A percentile compares a stretch with the other conserved stretches of the same genome.
Evolutionary conservation across 2,888 invertebrate species (phyloP).

Genomic region (Marronus borbonicus): DNA sequence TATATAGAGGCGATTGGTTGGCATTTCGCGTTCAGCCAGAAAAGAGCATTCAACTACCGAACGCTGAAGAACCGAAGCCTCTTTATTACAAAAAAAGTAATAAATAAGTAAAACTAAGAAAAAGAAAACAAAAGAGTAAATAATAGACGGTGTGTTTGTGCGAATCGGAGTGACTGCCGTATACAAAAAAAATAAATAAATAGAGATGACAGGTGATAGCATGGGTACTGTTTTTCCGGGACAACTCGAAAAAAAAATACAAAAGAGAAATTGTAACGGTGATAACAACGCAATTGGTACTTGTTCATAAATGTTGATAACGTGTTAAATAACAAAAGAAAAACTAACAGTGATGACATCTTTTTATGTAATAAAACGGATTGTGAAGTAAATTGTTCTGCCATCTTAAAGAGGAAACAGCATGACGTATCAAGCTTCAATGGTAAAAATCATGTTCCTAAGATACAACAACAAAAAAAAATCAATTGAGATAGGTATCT

Average conservation of each 20-base stretch:
- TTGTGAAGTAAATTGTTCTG: constrained; percentile 8
- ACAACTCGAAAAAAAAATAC: constrained; percentile 15
- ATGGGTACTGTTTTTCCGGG: constrained; percentile 63
- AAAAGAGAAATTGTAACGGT: constrained; percentile 7
- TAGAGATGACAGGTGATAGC: constrained; percentile 68
- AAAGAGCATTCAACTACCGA: constrained; percentile 48
- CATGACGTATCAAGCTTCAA: background rate
- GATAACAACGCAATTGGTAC: constrained; percentile 3
- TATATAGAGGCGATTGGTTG: constrained; percentile 60
- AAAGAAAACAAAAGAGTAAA: constrained; percentile 54
- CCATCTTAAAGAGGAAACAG: constrained; percentile 11
- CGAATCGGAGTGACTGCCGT: constrained; percentile 59
- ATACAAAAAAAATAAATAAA: constrained; percentile 11
- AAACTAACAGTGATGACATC: constrained; percentile 21
- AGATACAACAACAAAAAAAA: too few species aligned
- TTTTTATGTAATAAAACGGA: constrained; percentile 43
- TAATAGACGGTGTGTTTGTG: constrained; percentile 60
- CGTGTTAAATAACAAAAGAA: constrained; percentile 31
- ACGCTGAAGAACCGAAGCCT: constrained; percentile 45
- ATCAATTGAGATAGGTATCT: too few species aligned
- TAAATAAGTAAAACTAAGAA: constrained; percentile 30
- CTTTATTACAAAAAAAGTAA: constrained; percentile 30
- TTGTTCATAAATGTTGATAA: constrained; percentile 18
- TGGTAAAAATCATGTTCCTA: background rate
- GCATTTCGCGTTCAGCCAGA: constrained; percentile 59